Evolutionary conservation across 2,888 invertebrate genomes (phyloP).

Genomic region (Rotaria macrura): DNA sequence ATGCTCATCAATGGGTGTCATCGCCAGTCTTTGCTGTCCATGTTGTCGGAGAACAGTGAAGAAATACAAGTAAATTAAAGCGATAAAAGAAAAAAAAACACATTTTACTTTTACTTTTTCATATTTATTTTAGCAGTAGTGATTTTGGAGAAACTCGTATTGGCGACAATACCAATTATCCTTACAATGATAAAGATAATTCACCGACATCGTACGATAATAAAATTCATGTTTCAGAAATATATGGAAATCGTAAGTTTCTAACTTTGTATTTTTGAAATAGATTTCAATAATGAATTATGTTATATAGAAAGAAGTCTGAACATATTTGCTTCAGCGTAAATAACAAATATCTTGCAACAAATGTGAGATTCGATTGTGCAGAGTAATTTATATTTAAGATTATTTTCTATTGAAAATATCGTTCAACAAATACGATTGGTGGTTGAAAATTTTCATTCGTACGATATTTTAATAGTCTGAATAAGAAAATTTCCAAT

Average conservation of each 20-base stretch:
- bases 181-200: not conserved
- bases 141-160: not conserved
- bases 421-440: too few relatives aligned
- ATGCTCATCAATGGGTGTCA: not conserved
- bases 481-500: too few relatives aligned
- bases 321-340: too few relatives aligned
- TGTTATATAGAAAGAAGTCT: too few relatives aligned
- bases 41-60: not conserved
- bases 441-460: too few relatives aligned
- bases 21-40: not conserved
- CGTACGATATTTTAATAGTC: too few relatives aligned
- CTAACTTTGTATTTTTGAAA: not conserved
- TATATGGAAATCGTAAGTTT: not conserved
- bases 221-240: conserved; percentile 16
- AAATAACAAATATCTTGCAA: too few relatives aligned
- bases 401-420: too few relatives aligned
- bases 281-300: too few relatives aligned
- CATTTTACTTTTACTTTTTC: not conserved
- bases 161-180: not conserved
- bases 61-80: not conserved
- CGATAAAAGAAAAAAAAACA: not conserved
- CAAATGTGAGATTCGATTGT: too few relatives aligned
- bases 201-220: not conserved
- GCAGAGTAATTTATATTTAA: too few relatives aligned
- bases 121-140: not conserved